Base-by-base conservation (phyloP, 92 coral and sea anemone genomes). In the Umimayanthus kanabou region DNA sequence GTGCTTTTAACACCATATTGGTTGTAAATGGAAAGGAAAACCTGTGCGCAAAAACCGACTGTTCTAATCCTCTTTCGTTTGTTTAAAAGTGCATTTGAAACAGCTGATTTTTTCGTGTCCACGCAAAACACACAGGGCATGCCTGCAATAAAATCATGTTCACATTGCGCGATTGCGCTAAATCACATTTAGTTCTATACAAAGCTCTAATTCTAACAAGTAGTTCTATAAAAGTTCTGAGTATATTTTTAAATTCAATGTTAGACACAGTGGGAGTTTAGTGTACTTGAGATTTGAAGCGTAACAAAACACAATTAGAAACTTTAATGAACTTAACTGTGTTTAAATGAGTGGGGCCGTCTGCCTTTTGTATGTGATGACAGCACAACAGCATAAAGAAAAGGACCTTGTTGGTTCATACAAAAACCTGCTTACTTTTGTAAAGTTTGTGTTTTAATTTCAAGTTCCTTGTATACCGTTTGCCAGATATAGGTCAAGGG, bases 311-410 rank as follows among this genome's bases (percentile, higher is more conserved):
- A 83, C 87, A 83, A 83, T 83, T 83, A 69, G 6, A 83, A 70
- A 69, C 87, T 69, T 45, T 83, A 83, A 83, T 83, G 87, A 83
- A 83, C 87, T 69, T 83, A 83, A 83, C 87, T 83, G 87, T 71
- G 37, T 53, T 70, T 83, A 26, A 83, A 45, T 83, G 43, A 69
- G 30, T 28, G 33, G 77, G 76, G 76, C 64, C 9, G 78, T 15
- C 65, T 67, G 77, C 87, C 67, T 83, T 33, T 83, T 83, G 77
- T 83, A 25, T 29, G 26, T 29, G 78, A 70, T 70, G 87, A 83
- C 87, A 83, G 87, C 26, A 47, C 78, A 83, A 83, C 4, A 5
- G 87, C 4, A 15, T 49, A 69, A 83, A 70, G 87, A 83, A 69
- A 82, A 71, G 40, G 10, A 30, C 50, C 39, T 70, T 83, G 85